These are phyloP conservation scores for Plectropomus leopardus DNA, from an alignment of 2,113 vertebrate species.

Conservation along the genomic window DNA sequence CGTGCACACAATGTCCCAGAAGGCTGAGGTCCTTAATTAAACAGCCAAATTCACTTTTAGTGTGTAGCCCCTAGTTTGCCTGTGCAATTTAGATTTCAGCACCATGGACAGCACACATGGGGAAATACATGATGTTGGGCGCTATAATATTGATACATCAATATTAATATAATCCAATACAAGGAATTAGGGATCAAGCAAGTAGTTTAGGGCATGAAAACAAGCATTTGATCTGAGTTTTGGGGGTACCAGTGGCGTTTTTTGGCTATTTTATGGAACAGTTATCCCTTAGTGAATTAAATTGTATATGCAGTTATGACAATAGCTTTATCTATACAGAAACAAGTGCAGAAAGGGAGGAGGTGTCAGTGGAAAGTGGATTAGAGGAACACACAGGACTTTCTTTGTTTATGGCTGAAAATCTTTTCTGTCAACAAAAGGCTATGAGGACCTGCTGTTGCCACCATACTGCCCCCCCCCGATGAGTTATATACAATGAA, in stretches of 20 bases:
- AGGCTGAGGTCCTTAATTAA: background rate
- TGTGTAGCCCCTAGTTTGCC: background rate
- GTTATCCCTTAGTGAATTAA: background rate
- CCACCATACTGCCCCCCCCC: background rate
- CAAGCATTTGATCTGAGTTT: background rate
- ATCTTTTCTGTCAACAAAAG: slow-evolving; percentile 49
- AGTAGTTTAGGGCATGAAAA: background rate
- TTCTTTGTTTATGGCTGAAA: slow-evolving; percentile 26
- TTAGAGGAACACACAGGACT: slow-evolving; percentile 26
- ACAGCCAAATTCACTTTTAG: background rate
- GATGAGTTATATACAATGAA: background rate
- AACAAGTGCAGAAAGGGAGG: background rate
- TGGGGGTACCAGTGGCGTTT: background rate
- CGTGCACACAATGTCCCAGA: background rate
- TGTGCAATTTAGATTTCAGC: background rate
- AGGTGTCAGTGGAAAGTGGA: slow-evolving; percentile 33
- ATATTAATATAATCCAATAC: background rate
- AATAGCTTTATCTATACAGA: background rate
- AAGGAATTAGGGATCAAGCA: background rate
- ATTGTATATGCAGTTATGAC: background rate
- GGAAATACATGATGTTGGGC: background rate
- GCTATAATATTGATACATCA: background rate
- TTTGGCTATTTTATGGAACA: background rate
- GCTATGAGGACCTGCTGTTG: slow-evolving; percentile 5
- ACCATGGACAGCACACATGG: too few species aligned